Conservation (phyloP, 2,113 vertebrate genomes). For the Petrocephalus zakoni region DNA sequence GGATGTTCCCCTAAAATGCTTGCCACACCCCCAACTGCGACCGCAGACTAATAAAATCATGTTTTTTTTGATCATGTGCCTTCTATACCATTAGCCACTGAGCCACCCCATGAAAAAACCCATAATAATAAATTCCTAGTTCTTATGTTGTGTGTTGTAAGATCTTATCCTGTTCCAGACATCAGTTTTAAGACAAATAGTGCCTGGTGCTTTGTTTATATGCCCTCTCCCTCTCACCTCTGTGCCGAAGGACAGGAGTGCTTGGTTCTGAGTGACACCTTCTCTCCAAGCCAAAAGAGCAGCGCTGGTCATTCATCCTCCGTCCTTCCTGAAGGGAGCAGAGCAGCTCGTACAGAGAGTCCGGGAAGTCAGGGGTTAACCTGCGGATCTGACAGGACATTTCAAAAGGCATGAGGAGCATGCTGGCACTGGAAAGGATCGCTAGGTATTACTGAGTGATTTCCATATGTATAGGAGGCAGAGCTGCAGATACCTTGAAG, state of each 20-base stretch:
- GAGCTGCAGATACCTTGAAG: neutral
- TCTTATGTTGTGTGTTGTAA: neutral
- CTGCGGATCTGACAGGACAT: constrained; percentile 44
- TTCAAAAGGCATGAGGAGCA: neutral
- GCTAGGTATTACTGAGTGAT: neutral
- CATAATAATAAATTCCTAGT: neutral
- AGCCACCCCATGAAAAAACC: neutral
- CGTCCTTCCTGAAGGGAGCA: constrained; percentile 63
- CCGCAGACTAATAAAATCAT: too few species aligned
- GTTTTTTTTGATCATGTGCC: too few species aligned
- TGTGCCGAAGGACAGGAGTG: constrained; percentile 47
- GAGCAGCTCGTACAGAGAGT: constrained; percentile 63
- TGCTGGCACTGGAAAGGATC: neutral
- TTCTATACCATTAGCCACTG: too few species aligned
- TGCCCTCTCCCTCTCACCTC: constrained; percentile 42
- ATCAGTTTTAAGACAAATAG: neutral
- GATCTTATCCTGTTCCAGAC: neutral
- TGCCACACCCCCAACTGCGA: too few species aligned
- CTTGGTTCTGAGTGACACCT: constrained; percentile 68
- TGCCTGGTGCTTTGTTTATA: too few species aligned
- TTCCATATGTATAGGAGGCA: neutral
- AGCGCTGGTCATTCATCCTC: constrained; percentile 69
- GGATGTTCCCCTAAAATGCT: too few species aligned
- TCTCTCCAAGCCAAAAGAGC: constrained; percentile 62
- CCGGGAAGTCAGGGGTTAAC: constrained; percentile 62